Evolutionary conservation across 2,113 vertebrate genomes (phyloP).

Genomic region (Malurus melanocephalus): DNA sequence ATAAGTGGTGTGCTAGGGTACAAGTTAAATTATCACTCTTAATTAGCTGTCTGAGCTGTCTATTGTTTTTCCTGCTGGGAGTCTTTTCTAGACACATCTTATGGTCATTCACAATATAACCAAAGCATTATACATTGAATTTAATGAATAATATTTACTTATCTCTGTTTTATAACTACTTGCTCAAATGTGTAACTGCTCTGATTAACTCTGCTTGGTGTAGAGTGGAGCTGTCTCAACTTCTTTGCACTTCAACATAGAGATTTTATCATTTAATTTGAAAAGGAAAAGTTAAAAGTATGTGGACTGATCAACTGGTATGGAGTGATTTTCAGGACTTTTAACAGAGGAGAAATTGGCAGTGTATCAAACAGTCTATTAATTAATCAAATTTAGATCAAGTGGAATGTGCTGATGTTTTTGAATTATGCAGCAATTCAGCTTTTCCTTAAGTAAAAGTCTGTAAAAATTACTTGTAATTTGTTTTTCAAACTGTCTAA

Average conservation of each 20-base stretch:
- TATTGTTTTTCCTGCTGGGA: neutral
- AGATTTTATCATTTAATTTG: neutral
- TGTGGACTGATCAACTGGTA: neutral
- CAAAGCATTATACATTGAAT: neutral
- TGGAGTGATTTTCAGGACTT: neutral
- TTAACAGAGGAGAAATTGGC: neutral
- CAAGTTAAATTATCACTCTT: conserved; percentile 1
- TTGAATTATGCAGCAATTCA: neutral
- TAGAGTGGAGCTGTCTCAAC: neutral
- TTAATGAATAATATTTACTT: neutral
- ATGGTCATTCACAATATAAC: neutral
- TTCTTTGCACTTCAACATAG: neutral
- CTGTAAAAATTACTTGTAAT: neutral
- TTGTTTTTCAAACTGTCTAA: neutral
- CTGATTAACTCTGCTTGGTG: neutral
- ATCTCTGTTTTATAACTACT: neutral
- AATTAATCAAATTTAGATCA: neutral
- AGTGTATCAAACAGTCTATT: neutral
- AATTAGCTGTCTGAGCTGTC: conserved; percentile 8
- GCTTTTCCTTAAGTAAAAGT: neutral
- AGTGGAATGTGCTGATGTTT: neutral
- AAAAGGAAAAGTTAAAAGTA: neutral
- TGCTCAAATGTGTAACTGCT: neutral
- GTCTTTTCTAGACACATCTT: neutral
- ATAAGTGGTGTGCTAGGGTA: neutral